Evolutionary conservation across 2,797 vertebrate genomes (phyloP), one percentile per base, ranked within the genome.

Genomic region (Xenentodon cancila): DNA sequence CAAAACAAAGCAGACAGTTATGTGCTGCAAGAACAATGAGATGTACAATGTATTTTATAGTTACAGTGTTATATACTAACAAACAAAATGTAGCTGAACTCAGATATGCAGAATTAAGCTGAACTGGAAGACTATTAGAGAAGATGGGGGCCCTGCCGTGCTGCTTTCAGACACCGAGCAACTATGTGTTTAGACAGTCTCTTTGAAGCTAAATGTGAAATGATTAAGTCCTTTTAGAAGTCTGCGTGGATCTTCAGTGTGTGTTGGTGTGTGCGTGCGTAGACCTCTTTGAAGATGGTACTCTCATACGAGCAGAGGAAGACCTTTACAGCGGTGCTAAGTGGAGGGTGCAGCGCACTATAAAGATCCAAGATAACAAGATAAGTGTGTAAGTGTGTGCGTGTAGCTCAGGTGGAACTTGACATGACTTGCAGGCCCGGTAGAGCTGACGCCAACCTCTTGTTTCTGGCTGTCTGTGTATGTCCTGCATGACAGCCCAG

Each of bases 331-430:
- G 84, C 85, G 80, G 80, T 43, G 58, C 82, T 93, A 93, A 93
- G 93, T 93, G 92, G 72, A 90, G 91, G 93, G 93, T 92, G 89
- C 90, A 92, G 90, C 82, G 82, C 81, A 68, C 90, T 89, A 91
- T 93, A 93, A 94, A 94, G 92, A 93, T 92, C 83, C 76, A 73
- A 89, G 87, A 89, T 89, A 90, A 32, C 18, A 46, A 46, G 45
- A 46, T 46, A 19, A 92, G 77, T 85, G 82, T 80, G 80, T 73
- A 55, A 72, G 54, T 59, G 11, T 71, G 37, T 58, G 66, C 74
- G 68, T 71, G 66, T 69, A 66, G 71, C 59, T 75, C 64, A 80
- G 72, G 80, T 85, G 90, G 87, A 91, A 90, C 80, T 77, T 87
- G 90, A 91, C 92, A 83, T 79, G 87, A 84, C 92, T 93, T 88